Percentiles rank a stretch among this genome's conserved stretches.
phyloP scores from a whole-genome alignment of 2,113 vertebrate genomes.

The Panthera uncia region DNA sequence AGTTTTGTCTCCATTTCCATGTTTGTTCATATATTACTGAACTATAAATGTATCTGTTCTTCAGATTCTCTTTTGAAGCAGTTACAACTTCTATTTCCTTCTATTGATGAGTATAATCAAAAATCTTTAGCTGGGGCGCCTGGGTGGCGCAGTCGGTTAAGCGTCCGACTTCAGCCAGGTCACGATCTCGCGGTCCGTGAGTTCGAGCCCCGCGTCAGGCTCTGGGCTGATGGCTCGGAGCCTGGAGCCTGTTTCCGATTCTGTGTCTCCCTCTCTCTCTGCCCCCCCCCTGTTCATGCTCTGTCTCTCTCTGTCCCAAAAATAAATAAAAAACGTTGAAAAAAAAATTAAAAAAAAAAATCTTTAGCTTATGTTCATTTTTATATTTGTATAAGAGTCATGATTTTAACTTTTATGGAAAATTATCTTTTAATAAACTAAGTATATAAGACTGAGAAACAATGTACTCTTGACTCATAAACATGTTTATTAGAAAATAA shows the following conservation, averaged over 20 bases:
- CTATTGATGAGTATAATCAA: neutral
- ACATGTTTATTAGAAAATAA: neutral
- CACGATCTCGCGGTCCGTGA: too few relatives aligned
- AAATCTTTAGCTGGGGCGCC: slow-evolving; percentile 11
- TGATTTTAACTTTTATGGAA: neutral
- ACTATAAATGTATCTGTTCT: neutral
- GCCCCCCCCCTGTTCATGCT: too few relatives aligned
- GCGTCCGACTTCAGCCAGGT: too few relatives aligned
- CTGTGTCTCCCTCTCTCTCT: too few relatives aligned
- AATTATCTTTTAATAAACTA: neutral
- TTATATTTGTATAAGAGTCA: neutral
- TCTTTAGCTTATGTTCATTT: neutral
- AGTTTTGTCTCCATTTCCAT: neutral
- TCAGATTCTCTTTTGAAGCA: neutral
- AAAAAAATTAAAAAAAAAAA: too few relatives aligned
- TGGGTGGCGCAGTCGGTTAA: too few relatives aligned
- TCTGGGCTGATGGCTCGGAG: too few relatives aligned
- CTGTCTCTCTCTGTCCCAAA: too few relatives aligned
- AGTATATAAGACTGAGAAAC: neutral
- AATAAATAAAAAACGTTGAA: too few relatives aligned
- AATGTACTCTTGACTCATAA: neutral
- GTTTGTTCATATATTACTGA: neutral
- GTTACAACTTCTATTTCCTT: neutral
- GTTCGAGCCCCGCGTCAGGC: too few relatives aligned
- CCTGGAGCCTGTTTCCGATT: too few relatives aligned